Evolutionary conservation across 2,113 vertebrate genomes (phyloP).

Genomic region (Ceyx margarethae): DNA sequence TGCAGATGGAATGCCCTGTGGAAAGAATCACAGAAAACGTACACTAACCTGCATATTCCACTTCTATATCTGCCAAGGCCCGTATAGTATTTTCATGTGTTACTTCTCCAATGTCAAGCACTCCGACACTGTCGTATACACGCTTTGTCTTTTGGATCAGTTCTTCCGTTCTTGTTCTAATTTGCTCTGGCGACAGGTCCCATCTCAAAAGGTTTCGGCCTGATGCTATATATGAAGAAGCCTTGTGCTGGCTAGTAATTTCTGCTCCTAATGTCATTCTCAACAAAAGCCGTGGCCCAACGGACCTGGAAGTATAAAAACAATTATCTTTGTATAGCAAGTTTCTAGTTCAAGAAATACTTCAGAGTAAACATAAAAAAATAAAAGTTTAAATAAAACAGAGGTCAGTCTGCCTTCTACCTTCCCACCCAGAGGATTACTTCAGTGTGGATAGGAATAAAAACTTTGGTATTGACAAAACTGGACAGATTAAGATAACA

Average conservation of each 20-base stretch:
- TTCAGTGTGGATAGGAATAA: neutral
- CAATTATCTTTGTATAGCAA: neutral
- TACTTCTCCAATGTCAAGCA: conserved; percentile 78
- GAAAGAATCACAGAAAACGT: neutral
- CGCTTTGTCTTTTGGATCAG: conserved; percentile 82
- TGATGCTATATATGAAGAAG: conserved; percentile 62
- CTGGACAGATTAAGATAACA: neutral
- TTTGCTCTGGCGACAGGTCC: conserved; percentile 88
- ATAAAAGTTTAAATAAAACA: neutral
- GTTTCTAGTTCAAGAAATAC: neutral
- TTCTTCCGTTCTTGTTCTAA: conserved; percentile 78
- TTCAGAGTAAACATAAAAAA: neutral
- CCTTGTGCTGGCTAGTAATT: conserved; percentile 40
- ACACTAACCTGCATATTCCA: conserved; percentile 86
- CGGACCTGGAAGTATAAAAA: conserved; percentile 64
- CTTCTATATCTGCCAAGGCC: conserved; percentile 81
- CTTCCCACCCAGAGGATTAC: neutral
- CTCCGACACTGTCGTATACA: conserved; percentile 82
- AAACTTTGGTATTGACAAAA: neutral
- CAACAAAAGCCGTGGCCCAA: conserved; percentile 55
- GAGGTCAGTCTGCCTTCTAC: neutral
- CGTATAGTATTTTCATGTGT: conserved; percentile 86
- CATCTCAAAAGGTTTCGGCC: conserved; percentile 79
- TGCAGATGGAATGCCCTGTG: neutral
- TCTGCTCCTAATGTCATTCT: conserved; percentile 85